Evolutionary conservation across 1,140 invertebrate species (phyloP).

Genomic region (Hyposmocoma kahamanoa): DNA sequence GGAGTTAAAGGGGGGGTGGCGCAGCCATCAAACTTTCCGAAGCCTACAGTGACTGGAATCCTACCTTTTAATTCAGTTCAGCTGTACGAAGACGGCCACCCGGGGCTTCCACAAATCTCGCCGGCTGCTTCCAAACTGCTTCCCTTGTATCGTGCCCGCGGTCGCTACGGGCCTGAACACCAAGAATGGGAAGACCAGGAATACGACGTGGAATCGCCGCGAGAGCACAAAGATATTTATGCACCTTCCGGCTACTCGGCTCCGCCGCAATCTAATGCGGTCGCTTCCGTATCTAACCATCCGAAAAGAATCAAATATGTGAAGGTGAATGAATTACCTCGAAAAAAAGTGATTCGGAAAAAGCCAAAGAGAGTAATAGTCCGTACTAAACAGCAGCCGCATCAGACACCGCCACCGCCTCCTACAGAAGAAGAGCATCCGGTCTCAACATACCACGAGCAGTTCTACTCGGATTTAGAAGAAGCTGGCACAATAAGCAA

Average conservation of each 20-base stretch:
- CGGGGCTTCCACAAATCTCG: conserved; percentile 23
- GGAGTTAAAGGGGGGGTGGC: conserved; percentile 51
- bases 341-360: conserved; percentile 48
- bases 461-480: conserved; percentile 66
- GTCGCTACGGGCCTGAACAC: conserved; percentile 64
- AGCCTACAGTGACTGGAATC: conserved; percentile 44
- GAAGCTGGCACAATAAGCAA: conserved; percentile 56
- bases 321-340: conserved; percentile 52
- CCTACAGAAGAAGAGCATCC: conserved; percentile 48
- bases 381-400: conserved; percentile 28
- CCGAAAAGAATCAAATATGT: conserved; percentile 59
- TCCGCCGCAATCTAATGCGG: conserved; percentile 19
- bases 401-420: conserved; percentile 14
- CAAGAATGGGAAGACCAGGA: conserved; percentile 50
- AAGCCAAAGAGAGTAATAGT: conserved; percentile 51
- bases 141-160: conserved; percentile 60
- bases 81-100: conserved; percentile 42
- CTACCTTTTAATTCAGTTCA: conserved; percentile 48
- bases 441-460: conserved; percentile 58
- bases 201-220: conserved; percentile 37
- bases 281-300: conserved; percentile 19
- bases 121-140: conserved; percentile 52
- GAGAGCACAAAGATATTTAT: conserved; percentile 25
- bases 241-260: conserved; percentile 29
- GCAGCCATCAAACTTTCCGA: conserved; percentile 43